Evolutionary conservation across 2,888 invertebrate genomes (phyloP), one percentile per base, ranked within the genome.

Genomic region (Pristionchus japonicus): DNA sequence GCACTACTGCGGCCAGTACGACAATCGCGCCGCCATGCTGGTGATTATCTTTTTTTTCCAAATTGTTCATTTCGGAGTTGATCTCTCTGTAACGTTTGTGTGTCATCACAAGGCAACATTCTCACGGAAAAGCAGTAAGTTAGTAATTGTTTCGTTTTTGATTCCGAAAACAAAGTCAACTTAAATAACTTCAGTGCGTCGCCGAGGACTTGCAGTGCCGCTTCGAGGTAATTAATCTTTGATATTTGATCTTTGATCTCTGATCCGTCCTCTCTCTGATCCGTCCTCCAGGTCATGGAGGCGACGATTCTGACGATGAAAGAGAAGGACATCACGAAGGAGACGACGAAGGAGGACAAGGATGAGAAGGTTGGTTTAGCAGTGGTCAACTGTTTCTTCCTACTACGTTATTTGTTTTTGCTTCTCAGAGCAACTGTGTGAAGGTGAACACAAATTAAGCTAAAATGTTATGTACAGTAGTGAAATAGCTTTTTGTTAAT

Each of bases 1-100:
- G 9, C 90, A 92, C 85, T 92, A 92, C 80, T 91, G 90, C 70
- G 91, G 89, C 20, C 70, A 80, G 31, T 91, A 90, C 86, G 89
- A 89, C 67, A 91, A 91, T 64, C 77, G 87, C 15, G 89, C 90
- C 20, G 90, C 90, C 7, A 85, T 90, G 6, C 88, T 90, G 84
- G 88, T 20, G 23, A 57, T 57, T 23, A 57, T 23, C 23, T 7
- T 20, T 3, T 23, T 57, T 57, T 9, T 9, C 23, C 20, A 23
- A 23, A 57, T 23, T 57, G n/a, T n/a, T n/a, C n/a, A n/a, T n/a
- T n/a, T n/a, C n/a, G n/a, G n/a, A n/a, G n/a, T n/a, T n/a, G n/a
- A n/a, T n/a, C n/a, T n/a, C n/a, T n/a, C n/a, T n/a, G n/a, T n/a
- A n/a, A n/a, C n/a, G n/a, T n/a, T n/a, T n/a, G n/a, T n/a, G n/a